Conservation (phyloP, 1,140 invertebrate genomes). For the Cheumatopsyche charites region DNA sequence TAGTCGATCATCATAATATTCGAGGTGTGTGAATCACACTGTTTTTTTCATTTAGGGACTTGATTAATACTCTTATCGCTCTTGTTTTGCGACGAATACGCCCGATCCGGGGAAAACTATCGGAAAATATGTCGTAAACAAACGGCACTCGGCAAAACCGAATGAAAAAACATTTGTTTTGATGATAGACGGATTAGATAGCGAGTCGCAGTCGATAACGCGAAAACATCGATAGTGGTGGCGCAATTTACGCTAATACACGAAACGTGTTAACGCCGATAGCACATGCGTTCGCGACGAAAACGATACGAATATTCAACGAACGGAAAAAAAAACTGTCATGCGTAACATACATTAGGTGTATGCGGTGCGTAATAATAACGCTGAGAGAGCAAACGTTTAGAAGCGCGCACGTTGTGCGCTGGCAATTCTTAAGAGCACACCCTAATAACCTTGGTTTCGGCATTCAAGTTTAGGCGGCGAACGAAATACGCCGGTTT, state of each 20-base stretch:
- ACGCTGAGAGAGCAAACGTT: background rate
- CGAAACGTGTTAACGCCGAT: background rate
- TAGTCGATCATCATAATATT: too few species aligned
- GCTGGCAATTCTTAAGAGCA: background rate
- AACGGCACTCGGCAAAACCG: background rate
- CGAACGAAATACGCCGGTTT: background rate
- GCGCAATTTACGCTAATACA: constrained; percentile 14
- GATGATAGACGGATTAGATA: constrained; percentile 26
- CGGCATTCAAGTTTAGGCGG: constrained; percentile 22
- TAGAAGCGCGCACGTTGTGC: background rate
- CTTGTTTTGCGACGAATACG: too few species aligned
- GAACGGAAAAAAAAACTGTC: too few species aligned
- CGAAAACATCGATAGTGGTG: background rate
- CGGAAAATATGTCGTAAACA: background rate
- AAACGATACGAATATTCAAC: background rate
- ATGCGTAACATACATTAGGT: too few species aligned
- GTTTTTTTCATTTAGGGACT: too few species aligned
- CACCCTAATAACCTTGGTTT: constrained; percentile 22
- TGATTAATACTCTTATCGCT: too few species aligned
- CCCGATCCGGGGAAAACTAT: background rate
- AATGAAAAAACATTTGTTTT: constrained; percentile 19
- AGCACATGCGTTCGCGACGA: background rate
- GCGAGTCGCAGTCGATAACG: background rate
- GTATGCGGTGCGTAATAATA: too few species aligned
- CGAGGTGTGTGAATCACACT: too few species aligned